Evolutionary conservation across 1,140 invertebrate genomes (phyloP), one percentile per base, ranked within the genome.

Genomic region (Glossosoma conforme): DNA sequence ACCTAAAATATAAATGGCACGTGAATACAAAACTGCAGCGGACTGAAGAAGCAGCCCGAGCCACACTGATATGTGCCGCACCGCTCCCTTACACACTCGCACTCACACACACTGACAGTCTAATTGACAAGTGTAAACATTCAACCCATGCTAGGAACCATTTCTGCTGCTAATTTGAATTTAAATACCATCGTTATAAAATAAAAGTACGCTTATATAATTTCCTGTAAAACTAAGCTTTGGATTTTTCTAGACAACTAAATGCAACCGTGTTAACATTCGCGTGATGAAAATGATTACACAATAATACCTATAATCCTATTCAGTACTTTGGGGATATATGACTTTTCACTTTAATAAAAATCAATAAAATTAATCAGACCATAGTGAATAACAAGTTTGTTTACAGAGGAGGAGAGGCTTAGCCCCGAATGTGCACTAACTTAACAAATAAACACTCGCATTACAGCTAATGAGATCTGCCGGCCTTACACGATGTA

Each of bases 401-500:
- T n/a, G n/a, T n/a, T 44, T 58, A 54, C 25, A 51, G 25, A 54
- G 52, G 52, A 58, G 47, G 54, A 52, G 33, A 48, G 35, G 44
- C 36, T 45, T 9, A 13, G 50, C 54, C 33, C 56, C 52, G 19
- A 44, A 44, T 48, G 52, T 58, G 47, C 22, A 51, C 46, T 43
- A 52, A 58, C 40, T 53, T 53, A 75, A 62, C 63, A 58, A 65
- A 60, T 65, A 65, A 66, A 72, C 67, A 70, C n/a, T n/a, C 70
- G 70, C 70, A 74, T 69, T 74, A 38, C 68, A 72, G 68, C 68
- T 68, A 70, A 71, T 71, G 65, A 72, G 71, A 69, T 65, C 56
- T 44, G 32, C 63, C 64, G 62, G 56, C 62, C 68, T 86, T 83
- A 90, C 69, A 87, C 81, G 77, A 95, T 91, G 77, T 93, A 94